Conservation (phyloP, 2,797 vertebrate genomes). For the Luscinia megarhynchos region DNA sequence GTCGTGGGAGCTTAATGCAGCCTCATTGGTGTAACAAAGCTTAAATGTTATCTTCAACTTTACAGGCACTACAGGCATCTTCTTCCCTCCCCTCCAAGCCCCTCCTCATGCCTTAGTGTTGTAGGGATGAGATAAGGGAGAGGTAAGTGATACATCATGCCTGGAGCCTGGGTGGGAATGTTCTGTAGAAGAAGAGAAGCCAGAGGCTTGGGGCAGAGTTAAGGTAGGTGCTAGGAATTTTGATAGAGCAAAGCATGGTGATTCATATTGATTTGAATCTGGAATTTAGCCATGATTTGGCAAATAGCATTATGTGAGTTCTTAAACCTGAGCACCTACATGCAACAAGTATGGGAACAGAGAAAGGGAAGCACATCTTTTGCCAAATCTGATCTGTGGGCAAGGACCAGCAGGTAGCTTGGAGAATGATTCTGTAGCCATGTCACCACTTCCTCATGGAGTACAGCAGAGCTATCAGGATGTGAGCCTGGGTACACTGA, state of each 20-base stretch:
- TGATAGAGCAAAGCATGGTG: neutral
- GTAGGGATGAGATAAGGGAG: slow-evolving; percentile 52
- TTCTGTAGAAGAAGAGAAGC: neutral
- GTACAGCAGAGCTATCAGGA: neutral
- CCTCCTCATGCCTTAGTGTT: neutral
- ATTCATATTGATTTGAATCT: neutral
- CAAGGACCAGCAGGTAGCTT: neutral
- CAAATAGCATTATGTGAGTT: neutral
- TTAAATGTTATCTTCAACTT: slow-evolving; percentile 72
- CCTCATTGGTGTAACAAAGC: slow-evolving; percentile 67
- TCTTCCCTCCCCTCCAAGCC: slow-evolving; percentile 47
- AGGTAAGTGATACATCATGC: neutral
- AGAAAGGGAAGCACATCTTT: neutral
- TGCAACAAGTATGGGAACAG: neutral
- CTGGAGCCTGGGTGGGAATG: neutral
- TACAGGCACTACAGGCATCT: slow-evolving; percentile 65
- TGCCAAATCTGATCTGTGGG: neutral
- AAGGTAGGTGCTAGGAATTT: neutral
- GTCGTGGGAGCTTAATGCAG: slow-evolving; percentile 58
- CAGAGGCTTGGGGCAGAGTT: neutral
- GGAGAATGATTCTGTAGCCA: neutral
- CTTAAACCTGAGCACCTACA: neutral
- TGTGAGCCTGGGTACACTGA: neutral
- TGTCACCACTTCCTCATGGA: neutral
- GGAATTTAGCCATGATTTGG: neutral